Evolutionary conservation across 2,797 vertebrate species (phyloP), one percentile per base, ranked within the genome.

Genomic region (Phataginus tetradactyla): DNA sequence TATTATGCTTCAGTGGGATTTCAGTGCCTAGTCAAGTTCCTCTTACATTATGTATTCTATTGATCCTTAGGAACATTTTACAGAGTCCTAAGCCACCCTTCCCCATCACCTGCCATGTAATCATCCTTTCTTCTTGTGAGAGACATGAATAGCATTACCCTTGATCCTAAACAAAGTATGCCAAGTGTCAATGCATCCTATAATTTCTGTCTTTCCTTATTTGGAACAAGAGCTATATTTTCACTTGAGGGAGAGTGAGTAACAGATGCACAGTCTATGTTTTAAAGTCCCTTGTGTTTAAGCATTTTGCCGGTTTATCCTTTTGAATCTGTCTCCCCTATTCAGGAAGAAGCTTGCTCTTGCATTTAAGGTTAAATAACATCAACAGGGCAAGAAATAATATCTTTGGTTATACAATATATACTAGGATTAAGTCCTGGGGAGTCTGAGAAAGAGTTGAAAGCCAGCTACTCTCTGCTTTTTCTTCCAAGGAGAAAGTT

Each of bases 81-180:
- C 13, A 34, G 10, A 15, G 68, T 75, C 27, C 72, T 85, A 80
- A 42, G 42, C 39, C 66, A 63, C 29, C 42, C 25, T 49, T 5
- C 23, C 17, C 27, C 9, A 37, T 71, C n/a, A 79, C 29, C 61
- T 92, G 21, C 59, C 39, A 77, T 37, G 10, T 51, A 87, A 61
- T 57, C n/a, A 75, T 77, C n/a, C 94, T 87, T 74, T 4, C 49
- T 69, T 55, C 57, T 77, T 80, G 20, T 86, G n/a, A 94, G 27
- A 77, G 27, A 89, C 7, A 32, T 83, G 34, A 84, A 69, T 20
- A 85, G 9, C 17, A 74, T 80, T 51, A 75, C 14, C 69, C 61
- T 80, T 86, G 92, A 89, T 94, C 57, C 74, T 63, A 86, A 69
- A 89, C 74, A 80, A 94, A 94, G 34, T 45, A 71, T 77, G 39